Conservation (phyloP, 2,113 vertebrate genomes). For the Malurus cyaneus region DNA sequence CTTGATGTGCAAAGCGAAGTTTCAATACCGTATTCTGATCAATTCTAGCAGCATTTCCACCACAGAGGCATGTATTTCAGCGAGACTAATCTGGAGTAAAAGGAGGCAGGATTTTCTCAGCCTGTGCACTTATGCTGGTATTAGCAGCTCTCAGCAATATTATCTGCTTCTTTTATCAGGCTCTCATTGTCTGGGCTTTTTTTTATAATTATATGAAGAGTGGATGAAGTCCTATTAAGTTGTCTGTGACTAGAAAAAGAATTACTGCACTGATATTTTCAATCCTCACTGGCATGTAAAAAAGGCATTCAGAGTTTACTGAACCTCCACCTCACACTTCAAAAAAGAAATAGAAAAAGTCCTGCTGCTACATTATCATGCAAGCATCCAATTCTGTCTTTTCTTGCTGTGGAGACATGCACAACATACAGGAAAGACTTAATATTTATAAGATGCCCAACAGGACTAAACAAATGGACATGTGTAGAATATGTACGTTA, state of each 20-base stretch:
- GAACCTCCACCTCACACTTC: not conserved
- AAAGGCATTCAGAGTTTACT: not conserved
- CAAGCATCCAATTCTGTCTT: slow-evolving; percentile 56
- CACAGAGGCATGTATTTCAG: not conserved
- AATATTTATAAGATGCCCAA: slow-evolving; percentile 67
- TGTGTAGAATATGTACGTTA: slow-evolving; percentile 32
- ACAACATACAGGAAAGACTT: slow-evolving; percentile 40
- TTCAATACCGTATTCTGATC: not conserved
- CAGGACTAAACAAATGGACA: slow-evolving; percentile 60
- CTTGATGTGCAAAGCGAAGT: not conserved
- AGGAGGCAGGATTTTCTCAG: not conserved
- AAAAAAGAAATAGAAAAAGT: slow-evolving; percentile 45
- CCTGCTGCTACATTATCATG: slow-evolving; percentile 53
- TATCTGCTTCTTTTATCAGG: slow-evolving; percentile 31
- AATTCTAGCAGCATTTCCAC: not conserved
- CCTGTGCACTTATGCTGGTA: not conserved
- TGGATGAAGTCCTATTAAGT: slow-evolving; percentile 35
- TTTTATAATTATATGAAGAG: slow-evolving; percentile 26
- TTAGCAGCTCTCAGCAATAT: not conserved
- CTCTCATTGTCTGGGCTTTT: not conserved
- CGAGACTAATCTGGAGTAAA: not conserved
- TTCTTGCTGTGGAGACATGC: slow-evolving; percentile 35
- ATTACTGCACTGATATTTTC: not conserved
- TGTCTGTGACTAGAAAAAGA: slow-evolving; percentile 34
- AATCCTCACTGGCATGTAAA: not conserved